Evolutionary conservation across 1,140 invertebrate species (phyloP).

Genomic region (Drosophila lacertosa): DNA sequence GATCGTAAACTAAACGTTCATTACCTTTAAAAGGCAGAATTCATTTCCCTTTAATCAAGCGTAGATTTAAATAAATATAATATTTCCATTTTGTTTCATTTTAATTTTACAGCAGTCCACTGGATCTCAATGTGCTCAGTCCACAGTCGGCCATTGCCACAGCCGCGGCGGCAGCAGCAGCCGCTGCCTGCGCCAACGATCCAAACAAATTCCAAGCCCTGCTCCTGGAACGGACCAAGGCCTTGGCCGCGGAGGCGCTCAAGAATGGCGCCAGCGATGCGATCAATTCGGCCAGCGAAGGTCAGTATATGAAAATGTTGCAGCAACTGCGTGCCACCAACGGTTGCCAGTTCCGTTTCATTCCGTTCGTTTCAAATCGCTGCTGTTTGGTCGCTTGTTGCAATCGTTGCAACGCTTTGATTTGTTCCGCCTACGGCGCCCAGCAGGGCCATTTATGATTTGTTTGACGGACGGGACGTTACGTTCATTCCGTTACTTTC

Average conservation of each 20-base stretch:
- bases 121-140: conserved; percentile 78
- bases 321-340: neutral
- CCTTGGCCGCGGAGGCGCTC: conserved; percentile 86
- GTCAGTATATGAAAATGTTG: conserved; percentile 55
- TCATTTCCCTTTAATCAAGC: too few species aligned
- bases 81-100: neutral
- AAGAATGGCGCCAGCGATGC: conserved; percentile 67
- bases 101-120: conserved; percentile 62
- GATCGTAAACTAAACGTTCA: too few species aligned
- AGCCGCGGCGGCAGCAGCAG: conserved; percentile 76
- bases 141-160: conserved; percentile 77
- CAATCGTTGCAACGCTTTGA: conserved; percentile 10
- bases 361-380: neutral
- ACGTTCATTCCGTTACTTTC: conserved; percentile 10
- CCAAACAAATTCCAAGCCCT: conserved; percentile 91
- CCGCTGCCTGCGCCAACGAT: conserved; percentile 80
- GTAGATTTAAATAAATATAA: too few species aligned
- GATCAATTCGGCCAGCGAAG: conserved; percentile 69
- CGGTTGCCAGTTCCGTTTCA: conserved; percentile 2
- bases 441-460: conserved; percentile 41
- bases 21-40: too few species aligned
- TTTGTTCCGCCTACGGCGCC: conserved; percentile 16
- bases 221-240: conserved; percentile 91
- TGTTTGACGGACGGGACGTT: conserved; percentile 33
- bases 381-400: conserved; percentile 8